A percentile compares a stretch with the other conserved stretches of the same genome.
Evolutionary conservation across 1,140 invertebrate species (phyloP).

Genomic region (Tribolium madens): DNA sequence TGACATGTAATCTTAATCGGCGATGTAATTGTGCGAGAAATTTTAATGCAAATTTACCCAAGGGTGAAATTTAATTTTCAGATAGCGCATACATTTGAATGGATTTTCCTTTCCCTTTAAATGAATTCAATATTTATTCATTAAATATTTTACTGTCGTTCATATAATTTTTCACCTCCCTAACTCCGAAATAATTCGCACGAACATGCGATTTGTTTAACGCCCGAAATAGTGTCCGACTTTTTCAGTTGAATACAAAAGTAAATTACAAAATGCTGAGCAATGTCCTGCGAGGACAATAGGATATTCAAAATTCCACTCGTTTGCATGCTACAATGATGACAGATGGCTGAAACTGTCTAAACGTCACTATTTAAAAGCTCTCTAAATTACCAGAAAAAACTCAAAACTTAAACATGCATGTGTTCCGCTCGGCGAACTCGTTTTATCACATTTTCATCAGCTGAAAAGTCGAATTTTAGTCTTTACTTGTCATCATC

Average conservation of each 20-base stretch:
- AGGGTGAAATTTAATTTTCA: conserved; percentile 52
- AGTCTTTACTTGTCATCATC: conserved; percentile 4
- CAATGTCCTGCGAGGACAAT: conserved; percentile 25
- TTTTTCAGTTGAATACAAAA: conserved; percentile 29
- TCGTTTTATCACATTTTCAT: not conserved
- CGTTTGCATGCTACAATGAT: conserved; percentile 39
- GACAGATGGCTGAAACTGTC: conserved; percentile 36
- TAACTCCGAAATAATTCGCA: conserved; percentile 15
- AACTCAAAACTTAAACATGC: conserved; percentile 29
- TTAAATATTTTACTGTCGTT: conserved; percentile 32
- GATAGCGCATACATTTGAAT: conserved; percentile 45
- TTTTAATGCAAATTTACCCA: conserved; percentile 51
- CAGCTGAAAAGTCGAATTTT: conserved; percentile 1
- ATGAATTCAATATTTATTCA: conserved; percentile 38
- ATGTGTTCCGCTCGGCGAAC: not conserved
- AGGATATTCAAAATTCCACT: conserved; percentile 36
- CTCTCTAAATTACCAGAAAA: conserved; percentile 32
- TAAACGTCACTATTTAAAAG: conserved; percentile 34
- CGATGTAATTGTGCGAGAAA: conserved; percentile 49
- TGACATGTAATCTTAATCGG: conserved; percentile 55
- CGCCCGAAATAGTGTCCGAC: not conserved
- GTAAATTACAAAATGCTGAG: conserved; percentile 39
- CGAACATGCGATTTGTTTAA: not conserved
- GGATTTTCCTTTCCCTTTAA: conserved; percentile 27
- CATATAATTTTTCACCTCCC: conserved; percentile 15